A percentile compares a stretch with the other conserved stretches of the same genome.
Evolutionary conservation across 2,888 invertebrate genomes (phyloP).

Genomic region (Lithophane ornitopus): DNA sequence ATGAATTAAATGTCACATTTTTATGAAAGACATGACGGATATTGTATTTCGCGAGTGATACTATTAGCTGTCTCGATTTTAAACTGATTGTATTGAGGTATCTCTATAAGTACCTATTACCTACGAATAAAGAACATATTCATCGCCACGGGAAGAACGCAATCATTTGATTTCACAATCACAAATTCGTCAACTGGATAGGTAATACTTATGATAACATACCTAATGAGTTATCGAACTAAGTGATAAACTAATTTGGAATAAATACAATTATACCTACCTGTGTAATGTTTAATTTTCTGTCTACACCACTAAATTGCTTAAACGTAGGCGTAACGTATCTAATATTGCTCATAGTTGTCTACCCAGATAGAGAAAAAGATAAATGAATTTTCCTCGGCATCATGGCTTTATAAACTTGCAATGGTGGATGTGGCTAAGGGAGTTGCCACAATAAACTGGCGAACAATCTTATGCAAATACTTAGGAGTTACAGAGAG

Average conservation of each 20-base stretch:
- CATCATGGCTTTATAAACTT: neutral
- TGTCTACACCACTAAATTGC: neutral
- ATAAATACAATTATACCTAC: conserved; percentile 1
- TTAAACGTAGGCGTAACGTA: neutral
- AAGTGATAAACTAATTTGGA: conserved; percentile 40
- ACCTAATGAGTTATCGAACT: conserved; percentile 21
- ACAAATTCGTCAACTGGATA: conserved; percentile 25
- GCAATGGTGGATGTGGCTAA: neutral
- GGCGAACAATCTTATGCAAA: conserved; percentile 2
- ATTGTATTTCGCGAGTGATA: neutral
- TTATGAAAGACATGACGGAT: neutral
- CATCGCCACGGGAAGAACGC: neutral
- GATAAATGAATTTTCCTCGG: neutral
- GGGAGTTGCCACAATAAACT: neutral
- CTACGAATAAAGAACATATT: neutral
- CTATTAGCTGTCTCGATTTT: neutral
- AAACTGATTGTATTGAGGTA: neutral
- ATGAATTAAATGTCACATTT: neutral
- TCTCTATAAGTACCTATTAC: neutral
- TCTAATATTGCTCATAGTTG: neutral
- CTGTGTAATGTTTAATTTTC: neutral
- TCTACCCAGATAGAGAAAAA: neutral
- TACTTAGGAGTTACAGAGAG: neutral
- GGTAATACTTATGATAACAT: conserved; percentile 39
- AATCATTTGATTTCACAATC: conserved; percentile 32